Base-by-base conservation (phyloP, 2,888 invertebrate species). In the Temnothorax unifasciatus region DNA sequence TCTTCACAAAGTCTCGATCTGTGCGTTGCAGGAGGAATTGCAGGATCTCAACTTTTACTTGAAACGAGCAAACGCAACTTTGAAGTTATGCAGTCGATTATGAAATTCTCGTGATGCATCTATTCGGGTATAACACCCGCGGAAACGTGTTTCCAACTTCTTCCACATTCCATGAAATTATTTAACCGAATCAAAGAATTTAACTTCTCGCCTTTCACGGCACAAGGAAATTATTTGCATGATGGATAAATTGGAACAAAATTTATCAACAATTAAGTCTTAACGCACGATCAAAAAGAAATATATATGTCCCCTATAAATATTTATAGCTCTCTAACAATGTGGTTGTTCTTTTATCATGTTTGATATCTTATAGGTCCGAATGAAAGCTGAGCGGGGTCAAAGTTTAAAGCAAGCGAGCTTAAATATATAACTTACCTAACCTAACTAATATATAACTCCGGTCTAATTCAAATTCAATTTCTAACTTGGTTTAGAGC, bases 91-190 rank as follows among this genome's bases (percentile, higher is more conserved):
- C 77, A 77, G 77, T 77, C 79, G 83, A 83, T 83, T 77, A 83
- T 83, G 83, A 83, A 83, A 83, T 83, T 79, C 83, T 69, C 79
- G 69, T 83, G 68, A 83, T 79, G 77, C 83, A 52, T 83, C 79
- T 79, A 61, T 77, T 69, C 69, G 79, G 38, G 69, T 68, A 69
- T 52, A 83, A 77, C 69, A 66, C 82, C 47, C 83, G 50, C 25
- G 47, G 34, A 75, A 64, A 66, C 38, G 77, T 29, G 77, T 81
- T 81, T 71, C 59, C 25, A 71, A 81, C 79, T 81, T 81, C 57
- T 71, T 81, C 59, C 5, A 59, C 71, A 71, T 81, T 81, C 73
- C 79, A 38, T 38, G 5, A 71, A 81, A 81, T 81, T 81, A 81
- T 50, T 81, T 81, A 81, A 81, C 57, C 25, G 47, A 81, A 81